Conservation (phyloP, 2,888 invertebrate species). For the Ennomos quercinarius region DNA sequence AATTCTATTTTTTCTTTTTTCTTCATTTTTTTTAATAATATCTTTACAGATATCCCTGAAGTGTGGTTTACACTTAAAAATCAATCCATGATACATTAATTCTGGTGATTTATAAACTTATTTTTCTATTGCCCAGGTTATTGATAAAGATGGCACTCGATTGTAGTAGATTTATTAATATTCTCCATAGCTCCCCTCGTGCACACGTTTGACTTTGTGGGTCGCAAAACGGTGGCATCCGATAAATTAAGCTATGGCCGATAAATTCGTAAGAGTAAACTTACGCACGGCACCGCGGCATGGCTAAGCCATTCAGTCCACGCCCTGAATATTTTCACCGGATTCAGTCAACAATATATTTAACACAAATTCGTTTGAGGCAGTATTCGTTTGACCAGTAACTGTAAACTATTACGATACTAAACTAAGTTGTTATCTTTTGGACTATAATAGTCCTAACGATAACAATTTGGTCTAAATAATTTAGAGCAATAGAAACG, state of each 20-base stretch:
- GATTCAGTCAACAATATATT: constrained; percentile 35
- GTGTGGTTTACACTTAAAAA: too few species aligned
- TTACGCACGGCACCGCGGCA: constrained; percentile 50
- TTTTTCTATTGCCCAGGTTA: constrained; percentile 38
- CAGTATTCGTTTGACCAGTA: constrained; percentile 6
- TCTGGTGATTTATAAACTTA: constrained; percentile 4
- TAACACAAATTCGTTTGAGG: constrained; percentile 24
- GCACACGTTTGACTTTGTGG: constrained; percentile 67
- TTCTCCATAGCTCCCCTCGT: constrained; percentile 60
- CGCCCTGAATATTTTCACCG: constrained; percentile 57
- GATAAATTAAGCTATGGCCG: constrained; percentile 61
- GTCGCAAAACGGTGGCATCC: constrained; percentile 72
- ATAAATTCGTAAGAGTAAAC: constrained; percentile 63
- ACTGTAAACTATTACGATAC: constrained; percentile 9
- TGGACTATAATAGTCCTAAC: too few species aligned
- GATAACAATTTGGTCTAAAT: too few species aligned
- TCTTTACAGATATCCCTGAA: too few species aligned
- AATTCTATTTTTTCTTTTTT: too few species aligned
- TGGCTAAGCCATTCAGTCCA: constrained; percentile 44
- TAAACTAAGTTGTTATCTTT: too few species aligned
- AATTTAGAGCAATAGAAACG: constrained; percentile 4
- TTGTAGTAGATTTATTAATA: constrained; percentile 57
- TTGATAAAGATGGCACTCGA: constrained; percentile 40
- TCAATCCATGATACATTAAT: too few species aligned
- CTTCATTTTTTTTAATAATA: too few species aligned